Evolutionary conservation across 2,888 invertebrate genomes (phyloP).

Genomic region (Gisinianus flammeolus): DNA sequence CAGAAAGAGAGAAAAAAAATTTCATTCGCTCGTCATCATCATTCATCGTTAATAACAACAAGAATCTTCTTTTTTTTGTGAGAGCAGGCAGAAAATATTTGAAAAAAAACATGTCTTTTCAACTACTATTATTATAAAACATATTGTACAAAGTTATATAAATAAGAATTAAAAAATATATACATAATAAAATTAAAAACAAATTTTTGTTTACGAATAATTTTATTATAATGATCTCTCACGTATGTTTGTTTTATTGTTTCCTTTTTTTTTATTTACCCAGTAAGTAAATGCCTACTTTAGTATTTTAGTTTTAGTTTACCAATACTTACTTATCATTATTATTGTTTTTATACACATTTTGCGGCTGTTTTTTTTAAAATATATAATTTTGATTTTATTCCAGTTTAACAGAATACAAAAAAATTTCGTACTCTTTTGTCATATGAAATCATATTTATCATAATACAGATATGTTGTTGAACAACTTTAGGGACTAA

Average conservation of each 20-base stretch:
- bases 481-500: too few relatives aligned
- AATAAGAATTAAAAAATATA: constrained; percentile 29
- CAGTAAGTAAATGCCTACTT: background rate
- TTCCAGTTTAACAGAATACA: too few relatives aligned
- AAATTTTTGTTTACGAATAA: constrained; percentile 36
- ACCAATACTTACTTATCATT: too few relatives aligned
- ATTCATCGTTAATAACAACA: constrained; percentile 17
- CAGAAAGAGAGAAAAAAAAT: background rate
- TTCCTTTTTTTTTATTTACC: background rate
- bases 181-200: constrained; percentile 31
- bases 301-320: too few relatives aligned
- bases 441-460: too few relatives aligned
- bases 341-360: background rate
- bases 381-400: too few relatives aligned
- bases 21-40: constrained; percentile 29
- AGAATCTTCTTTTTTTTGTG: constrained; percentile 34
- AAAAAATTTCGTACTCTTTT: too few relatives aligned
- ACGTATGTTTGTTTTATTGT: background rate
- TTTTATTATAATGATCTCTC: background rate
- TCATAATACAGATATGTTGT: too few relatives aligned
- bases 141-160: constrained; percentile 44
- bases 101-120: constrained; percentile 40
- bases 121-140: constrained; percentile 39
- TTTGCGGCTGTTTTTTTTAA: background rate
- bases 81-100: constrained; percentile 35